phyloP scores from a whole-genome alignment of 23 tunicate species.

The Halocynthia roretzi region DNA sequence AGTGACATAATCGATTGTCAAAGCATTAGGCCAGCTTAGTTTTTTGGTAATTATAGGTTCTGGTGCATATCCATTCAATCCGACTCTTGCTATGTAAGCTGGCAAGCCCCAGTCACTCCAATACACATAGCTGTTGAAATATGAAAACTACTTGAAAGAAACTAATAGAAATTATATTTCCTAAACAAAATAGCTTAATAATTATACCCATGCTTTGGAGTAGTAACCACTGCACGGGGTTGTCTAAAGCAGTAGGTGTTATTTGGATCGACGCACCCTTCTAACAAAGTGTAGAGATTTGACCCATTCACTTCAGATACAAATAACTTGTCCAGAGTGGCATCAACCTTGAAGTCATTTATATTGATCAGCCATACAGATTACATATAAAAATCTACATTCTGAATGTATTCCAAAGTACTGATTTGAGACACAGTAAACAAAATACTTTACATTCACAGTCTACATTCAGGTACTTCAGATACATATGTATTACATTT shows the following conservation, averaged over 20 bases:
- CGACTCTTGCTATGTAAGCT: slow-evolving; percentile 82
- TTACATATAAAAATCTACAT: too few relatives aligned
- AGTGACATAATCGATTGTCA: slow-evolving; percentile 77
- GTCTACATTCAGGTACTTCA: too few relatives aligned
- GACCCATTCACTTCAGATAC: slow-evolving; percentile 88
- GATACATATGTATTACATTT: background rate
- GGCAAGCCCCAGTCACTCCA: slow-evolving; percentile 67
- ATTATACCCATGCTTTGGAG: slow-evolving; percentile 69
- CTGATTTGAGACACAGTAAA: too few relatives aligned
- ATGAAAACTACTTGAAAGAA: background rate
- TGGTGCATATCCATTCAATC: slow-evolving; percentile 66
- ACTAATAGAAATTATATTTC: background rate
- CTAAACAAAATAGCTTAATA: background rate
- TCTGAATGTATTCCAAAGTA: too few relatives aligned
- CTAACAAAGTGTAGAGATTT: slow-evolving; percentile 36
- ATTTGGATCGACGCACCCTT: slow-evolving; percentile 66
- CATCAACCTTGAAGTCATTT: slow-evolving; percentile 30
- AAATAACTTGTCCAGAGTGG: slow-evolving; percentile 33
- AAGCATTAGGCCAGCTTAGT: slow-evolving; percentile 61
- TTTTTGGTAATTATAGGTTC: slow-evolving; percentile 35
- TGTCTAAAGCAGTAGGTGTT: slow-evolving; percentile 65
- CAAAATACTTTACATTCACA: too few relatives aligned
- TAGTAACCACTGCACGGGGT: slow-evolving; percentile 56
- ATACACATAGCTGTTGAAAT: slow-evolving; percentile 42
- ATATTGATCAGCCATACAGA: too few relatives aligned